Evolutionary conservation across 2,797 vertebrate genomes (phyloP), one percentile per base, ranked within the genome.

Genomic region (Tokudaia tokunoshimensis): DNA sequence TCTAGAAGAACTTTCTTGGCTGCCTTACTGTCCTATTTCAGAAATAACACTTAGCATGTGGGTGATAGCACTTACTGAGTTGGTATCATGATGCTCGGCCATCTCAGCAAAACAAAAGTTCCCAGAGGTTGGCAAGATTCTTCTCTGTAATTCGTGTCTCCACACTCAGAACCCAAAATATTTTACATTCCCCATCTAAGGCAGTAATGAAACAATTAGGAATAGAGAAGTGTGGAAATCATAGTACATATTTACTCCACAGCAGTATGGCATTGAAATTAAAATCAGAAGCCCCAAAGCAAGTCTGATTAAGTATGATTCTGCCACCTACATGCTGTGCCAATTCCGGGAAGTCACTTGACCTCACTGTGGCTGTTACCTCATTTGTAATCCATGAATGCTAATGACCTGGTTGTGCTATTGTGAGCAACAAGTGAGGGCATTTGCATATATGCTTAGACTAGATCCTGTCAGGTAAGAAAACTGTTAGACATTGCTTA

Each of bases 1-100:
- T 81, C 11, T 63, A 87, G 74, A 94, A 91, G 37, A 84, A 6
- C 9, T 89, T 95, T 26, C 47, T 87, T 84, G 47, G 50, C 31
- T 84, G 22, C 2, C 19, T 80, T 78, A 72, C 91, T 72, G 20
- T 20, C 22, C 2, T 91, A 1, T 78, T 94, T 84, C 24, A 13
- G 79, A 95, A 87, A 63, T 89, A 91, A 59, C 50, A 26, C 50
- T 92, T 70, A 70, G 20, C 59, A 80, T 67, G 86, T 92, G 29
- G 44, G 47, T 91, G 41, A 15, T 94, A 86, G 13, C 41, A 41
- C 41, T 41, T 81, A 65, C 17, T 15, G 31, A 31, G 7, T 83
- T 89, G 31, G 22, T 83, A 52, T 29, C 24, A 61, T 67, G 86
- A 52, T 88, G 20, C 24, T 92, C 29, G 92, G 37, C 57, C 81